Percentiles rank a stretch among this genome's conserved stretches.
Conservation (phyloP, 2,888 invertebrate species). For the Ectemnius lituratus region DNA sequence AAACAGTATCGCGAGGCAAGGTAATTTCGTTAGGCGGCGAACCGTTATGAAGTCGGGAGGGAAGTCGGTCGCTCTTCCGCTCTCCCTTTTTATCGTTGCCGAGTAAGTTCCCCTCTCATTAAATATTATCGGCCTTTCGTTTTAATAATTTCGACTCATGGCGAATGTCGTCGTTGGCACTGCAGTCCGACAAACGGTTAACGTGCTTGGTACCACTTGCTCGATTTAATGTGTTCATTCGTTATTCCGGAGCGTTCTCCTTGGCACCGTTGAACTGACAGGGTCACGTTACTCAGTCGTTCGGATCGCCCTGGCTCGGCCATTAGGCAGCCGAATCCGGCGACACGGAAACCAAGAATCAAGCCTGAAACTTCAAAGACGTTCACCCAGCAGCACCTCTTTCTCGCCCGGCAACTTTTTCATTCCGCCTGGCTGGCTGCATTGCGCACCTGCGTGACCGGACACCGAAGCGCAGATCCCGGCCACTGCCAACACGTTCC, state of each 20-base stretch:
- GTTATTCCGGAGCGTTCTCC: no score
- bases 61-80: background rate
- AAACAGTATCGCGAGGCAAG: constrained; percentile 34
- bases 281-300: no score
- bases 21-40: constrained; percentile 42
- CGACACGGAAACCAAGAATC: constrained; percentile 1
- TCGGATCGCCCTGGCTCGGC: no score
- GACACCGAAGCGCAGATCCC: constrained; percentile 33
- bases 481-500: no score
- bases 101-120: constrained; percentile 42
- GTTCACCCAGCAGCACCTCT: background rate
- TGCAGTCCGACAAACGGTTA: constrained; percentile 21
- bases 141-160: constrained; percentile 53
- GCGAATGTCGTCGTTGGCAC: constrained; percentile 24
- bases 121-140: constrained; percentile 44
- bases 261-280: no score
- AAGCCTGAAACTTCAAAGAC: background rate
- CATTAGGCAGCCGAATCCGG: no score
- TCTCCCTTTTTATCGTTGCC: constrained; percentile 22
- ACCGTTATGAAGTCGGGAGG: constrained; percentile 27
- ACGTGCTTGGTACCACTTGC: constrained; percentile 3
- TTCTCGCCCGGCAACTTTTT: constrained; percentile 30
- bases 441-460: constrained; percentile 64
- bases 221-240: no score
- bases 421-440: constrained; percentile 28